Percentiles rank a stretch among this genome's conserved stretches.
phyloP scores from a whole-genome alignment of 2,113 vertebrate species.

The Etheostoma spectabile region DNA sequence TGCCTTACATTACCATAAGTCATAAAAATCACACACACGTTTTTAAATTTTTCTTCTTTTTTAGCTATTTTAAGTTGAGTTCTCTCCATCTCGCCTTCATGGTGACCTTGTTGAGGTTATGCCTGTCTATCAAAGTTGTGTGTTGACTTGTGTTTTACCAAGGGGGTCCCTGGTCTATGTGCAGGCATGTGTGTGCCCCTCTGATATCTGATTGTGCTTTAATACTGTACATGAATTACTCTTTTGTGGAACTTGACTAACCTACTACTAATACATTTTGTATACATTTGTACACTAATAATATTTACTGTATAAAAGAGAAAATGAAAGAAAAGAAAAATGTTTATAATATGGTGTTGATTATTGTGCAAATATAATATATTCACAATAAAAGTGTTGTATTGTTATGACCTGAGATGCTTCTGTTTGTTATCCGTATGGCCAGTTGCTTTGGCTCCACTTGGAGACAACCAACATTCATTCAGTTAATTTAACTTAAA shows the following conservation, averaged over 20 bases:
- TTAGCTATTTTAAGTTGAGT: conserved; percentile 1
- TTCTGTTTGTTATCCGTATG: conserved; percentile 28
- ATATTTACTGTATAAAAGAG: conserved; percentile 89
- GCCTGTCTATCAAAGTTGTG: conserved; percentile 76
- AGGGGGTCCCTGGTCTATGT: conserved; percentile 73
- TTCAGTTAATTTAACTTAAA: no score
- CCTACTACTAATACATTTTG: conserved; percentile 95
- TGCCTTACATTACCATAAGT: conserved; percentile 61
- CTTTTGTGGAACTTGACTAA: conserved; percentile 96
- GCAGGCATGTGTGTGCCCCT: conserved; percentile 78
- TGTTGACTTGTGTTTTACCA: conserved; percentile 77
- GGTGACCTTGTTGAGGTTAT: conserved; percentile 69
- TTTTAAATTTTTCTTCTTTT: background rate
- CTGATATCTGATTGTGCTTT: conserved; percentile 92
- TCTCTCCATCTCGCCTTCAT: conserved; percentile 64
- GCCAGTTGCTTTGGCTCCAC: conserved; percentile 29
- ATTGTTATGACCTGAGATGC: conserved; percentile 84
- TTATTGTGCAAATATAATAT: conserved; percentile 97
- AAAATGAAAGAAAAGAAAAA: conserved; percentile 78
- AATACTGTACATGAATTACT: conserved; percentile 86
- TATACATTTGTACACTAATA: conserved; percentile 99
- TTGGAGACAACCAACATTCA: conserved; percentile 25
- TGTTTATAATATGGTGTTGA: conserved; percentile 97
- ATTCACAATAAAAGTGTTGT: conserved; percentile 98
- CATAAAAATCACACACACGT: conserved; percentile 20